A percentile compares a stretch with the other conserved stretches of the same genome.
These are phyloP conservation scores for Megalurothrips usitatus DNA, from an alignment of 2,888 invertebrate genomes.

Conservation along the genomic window DNA sequence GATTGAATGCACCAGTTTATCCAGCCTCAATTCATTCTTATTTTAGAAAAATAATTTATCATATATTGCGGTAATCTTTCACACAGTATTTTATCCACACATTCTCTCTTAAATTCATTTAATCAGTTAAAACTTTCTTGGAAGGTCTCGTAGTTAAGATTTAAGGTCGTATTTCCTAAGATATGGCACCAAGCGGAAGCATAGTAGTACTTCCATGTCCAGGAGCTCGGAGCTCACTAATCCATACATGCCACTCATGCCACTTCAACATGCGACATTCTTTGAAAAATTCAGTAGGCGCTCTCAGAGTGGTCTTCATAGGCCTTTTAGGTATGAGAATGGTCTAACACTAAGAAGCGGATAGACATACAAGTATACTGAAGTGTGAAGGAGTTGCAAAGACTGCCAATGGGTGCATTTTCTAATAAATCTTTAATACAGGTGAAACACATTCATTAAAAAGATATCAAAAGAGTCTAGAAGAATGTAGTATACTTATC, in stretches of 20 bases:
- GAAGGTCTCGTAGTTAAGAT: not conserved
- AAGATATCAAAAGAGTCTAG: constrained; percentile 26
- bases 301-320: too few species aligned
- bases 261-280: too few species aligned
- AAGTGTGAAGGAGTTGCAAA: not conserved
- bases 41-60: constrained; percentile 4
- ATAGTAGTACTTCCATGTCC: not conserved
- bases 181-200: not conserved
- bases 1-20: not conserved
- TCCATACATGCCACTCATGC: too few species aligned
- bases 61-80: not conserved
- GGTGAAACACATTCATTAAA: constrained; percentile 20
- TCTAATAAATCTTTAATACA: constrained; percentile 17
- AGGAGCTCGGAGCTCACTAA: too few species aligned
- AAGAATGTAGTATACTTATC: constrained; percentile 23
- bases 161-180: not conserved
- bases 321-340: too few species aligned
- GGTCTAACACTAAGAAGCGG: not conserved
- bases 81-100: not conserved
- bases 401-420: not conserved
- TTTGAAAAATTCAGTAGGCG: too few species aligned
- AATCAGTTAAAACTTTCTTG: not conserved
- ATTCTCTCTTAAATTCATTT: not conserved
- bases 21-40: not conserved
- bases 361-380: not conserved